Conservation (phyloP, 2,888 invertebrate genomes). For the Suillia variegata region DNA sequence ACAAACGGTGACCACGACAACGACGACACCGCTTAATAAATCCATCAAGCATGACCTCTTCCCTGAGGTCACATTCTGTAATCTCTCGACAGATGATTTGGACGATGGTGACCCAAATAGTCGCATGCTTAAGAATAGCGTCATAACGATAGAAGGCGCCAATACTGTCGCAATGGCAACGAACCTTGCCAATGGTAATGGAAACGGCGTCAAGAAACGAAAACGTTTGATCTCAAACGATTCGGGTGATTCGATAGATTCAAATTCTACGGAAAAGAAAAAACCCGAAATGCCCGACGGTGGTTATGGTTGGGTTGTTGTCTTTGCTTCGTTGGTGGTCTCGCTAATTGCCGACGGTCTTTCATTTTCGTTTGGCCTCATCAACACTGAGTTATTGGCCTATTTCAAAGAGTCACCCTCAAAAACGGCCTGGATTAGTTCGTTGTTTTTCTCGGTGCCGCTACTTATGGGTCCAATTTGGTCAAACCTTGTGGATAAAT, state of each 20-base stretch:
- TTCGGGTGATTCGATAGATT: slow-evolving; percentile 58
- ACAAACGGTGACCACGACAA: slow-evolving; percentile 26
- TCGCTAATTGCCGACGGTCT: slow-evolving; percentile 92
- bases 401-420: slow-evolving; percentile 83
- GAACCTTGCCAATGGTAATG: slow-evolving; percentile 29
- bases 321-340: slow-evolving; percentile 81
- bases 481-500: slow-evolving; percentile 82
- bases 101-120: slow-evolving; percentile 33
- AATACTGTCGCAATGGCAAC: slow-evolving; percentile 29
- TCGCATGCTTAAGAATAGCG: slow-evolving; percentile 40
- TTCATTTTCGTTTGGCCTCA: slow-evolving; percentile 89
- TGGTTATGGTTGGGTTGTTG: slow-evolving; percentile 67
- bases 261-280: slow-evolving; percentile 55
- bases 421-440: slow-evolving; percentile 88
- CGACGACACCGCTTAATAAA: slow-evolving; percentile 43
- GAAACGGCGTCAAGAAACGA: slow-evolving; percentile 41
- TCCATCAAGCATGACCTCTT: slow-evolving; percentile 55
- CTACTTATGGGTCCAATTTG: slow-evolving; percentile 72
- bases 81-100: slow-evolving; percentile 51
- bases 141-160: slow-evolving; percentile 40
- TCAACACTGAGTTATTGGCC: slow-evolving; percentile 81
- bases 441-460: slow-evolving; percentile 87
- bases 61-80: slow-evolving; percentile 60
- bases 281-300: slow-evolving; percentile 60
- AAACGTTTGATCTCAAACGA: slow-evolving; percentile 57